Evolutionary conservation across 2,113 vertebrate genomes (phyloP).

Genomic region (Willisornis vidua): DNA sequence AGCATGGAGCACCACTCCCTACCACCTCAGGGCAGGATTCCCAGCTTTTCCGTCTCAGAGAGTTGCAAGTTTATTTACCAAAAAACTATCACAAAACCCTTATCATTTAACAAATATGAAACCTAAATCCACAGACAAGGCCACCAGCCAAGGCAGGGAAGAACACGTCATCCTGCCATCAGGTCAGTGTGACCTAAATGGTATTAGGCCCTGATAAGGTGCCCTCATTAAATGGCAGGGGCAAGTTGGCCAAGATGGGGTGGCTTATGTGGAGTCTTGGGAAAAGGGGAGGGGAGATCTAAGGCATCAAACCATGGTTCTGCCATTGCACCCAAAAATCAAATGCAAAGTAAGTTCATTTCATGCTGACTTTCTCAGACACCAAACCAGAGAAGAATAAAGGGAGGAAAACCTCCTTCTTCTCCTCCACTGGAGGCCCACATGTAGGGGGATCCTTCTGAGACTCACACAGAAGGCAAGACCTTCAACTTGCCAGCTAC

Average conservation of each 20-base stretch:
- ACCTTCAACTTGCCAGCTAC: not conserved
- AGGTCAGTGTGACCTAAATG: conserved; percentile 17
- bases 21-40: not conserved
- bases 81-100: not conserved
- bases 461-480: not conserved
- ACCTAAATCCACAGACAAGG: conserved; percentile 31
- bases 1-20: rapidly evolving
- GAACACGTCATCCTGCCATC: not conserved
- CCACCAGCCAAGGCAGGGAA: conserved; percentile 3
- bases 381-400: not conserved
- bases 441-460: not conserved
- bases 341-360: not conserved
- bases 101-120: conserved; percentile 50
- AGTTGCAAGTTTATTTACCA: conserved; percentile 18
- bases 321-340: not conserved
- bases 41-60: not conserved
- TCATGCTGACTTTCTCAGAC: not conserved
- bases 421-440: not conserved
- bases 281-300: not conserved
- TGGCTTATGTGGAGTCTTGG: not conserved
- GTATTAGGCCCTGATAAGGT: conserved; percentile 10
- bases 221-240: not conserved
- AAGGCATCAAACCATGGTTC: not conserved
- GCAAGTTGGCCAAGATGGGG: not conserved
- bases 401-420: not conserved